phyloP scores from a whole-genome alignment of 2,888 invertebrate genomes.

The Myopa testacea region DNA sequence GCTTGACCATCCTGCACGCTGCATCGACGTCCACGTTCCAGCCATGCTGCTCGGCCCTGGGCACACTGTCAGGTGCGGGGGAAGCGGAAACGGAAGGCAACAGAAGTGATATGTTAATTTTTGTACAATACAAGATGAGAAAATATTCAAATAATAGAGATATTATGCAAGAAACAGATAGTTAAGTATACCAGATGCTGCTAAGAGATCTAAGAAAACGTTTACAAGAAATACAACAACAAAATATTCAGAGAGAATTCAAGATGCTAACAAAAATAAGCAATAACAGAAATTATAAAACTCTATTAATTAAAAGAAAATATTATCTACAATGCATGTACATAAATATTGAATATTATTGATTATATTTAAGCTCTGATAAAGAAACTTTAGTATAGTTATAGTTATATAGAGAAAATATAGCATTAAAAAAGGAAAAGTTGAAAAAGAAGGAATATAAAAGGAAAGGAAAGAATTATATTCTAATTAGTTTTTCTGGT shows the following conservation, averaged over 20 bases:
- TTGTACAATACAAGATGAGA: not conserved
- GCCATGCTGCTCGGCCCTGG: slow-evolving; percentile 87
- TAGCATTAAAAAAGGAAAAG: too few relatives aligned
- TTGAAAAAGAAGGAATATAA: too few relatives aligned
- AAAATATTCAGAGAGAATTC: slow-evolving; percentile 11
- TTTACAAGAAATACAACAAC: not conserved
- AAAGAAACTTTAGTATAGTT: too few relatives aligned
- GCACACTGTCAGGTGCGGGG: slow-evolving; percentile 73
- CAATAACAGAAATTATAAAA: too few relatives aligned
- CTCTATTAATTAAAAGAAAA: too few relatives aligned
- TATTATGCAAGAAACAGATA: not conserved
- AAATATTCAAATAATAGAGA: not conserved
- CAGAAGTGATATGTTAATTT: not conserved
- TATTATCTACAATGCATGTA: too few relatives aligned
- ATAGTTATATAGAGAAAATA: too few relatives aligned
- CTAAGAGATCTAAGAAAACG: not conserved
- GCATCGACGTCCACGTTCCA: slow-evolving; percentile 75
- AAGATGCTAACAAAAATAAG: too few relatives aligned
- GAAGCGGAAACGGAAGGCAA: slow-evolving; percentile 27
- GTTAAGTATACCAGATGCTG: not conserved
- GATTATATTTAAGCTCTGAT: too few relatives aligned
- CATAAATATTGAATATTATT: too few relatives aligned
- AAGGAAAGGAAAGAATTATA: too few relatives aligned
- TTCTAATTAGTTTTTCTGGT: too few relatives aligned
- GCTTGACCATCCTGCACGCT: slow-evolving; percentile 81